Percentiles rank a stretch among this genome's conserved stretches.
These are phyloP conservation scores for Sanderia malayensis DNA, from an alignment of 30 jellyfish, hydroid and myxozoan species.

Conservation along the genomic window DNA sequence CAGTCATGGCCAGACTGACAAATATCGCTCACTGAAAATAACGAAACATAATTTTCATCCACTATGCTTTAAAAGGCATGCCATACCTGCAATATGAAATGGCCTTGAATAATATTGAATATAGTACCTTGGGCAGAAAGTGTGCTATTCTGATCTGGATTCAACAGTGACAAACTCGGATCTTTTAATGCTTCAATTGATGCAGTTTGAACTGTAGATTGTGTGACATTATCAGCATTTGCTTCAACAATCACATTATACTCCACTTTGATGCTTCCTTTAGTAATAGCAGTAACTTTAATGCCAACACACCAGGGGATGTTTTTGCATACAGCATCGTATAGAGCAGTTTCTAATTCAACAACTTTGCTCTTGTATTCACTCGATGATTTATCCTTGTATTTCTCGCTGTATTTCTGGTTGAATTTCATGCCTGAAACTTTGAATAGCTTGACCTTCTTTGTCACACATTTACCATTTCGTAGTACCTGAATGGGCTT, in stretches of 20 bases:
- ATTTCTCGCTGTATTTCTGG: conserved; percentile 9
- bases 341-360: conserved; percentile 9
- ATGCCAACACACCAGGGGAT: conserved; percentile 10
- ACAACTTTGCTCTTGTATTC: conserved; percentile 11
- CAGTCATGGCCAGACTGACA: conserved; percentile 22
- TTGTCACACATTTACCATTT: conserved; percentile 7
- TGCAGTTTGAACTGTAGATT: conserved; percentile 7
- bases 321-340: neutral
- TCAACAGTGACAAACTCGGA: conserved; percentile 12
- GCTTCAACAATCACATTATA: conserved; percentile 29
- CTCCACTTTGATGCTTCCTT: conserved; percentile 22
- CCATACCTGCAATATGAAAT: too few relatives aligned
- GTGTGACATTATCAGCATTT: neutral
- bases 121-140: conserved; percentile 13
- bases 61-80: too few relatives aligned
- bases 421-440: conserved; percentile 20
- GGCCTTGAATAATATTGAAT: too few relatives aligned
- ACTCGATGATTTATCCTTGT: conserved; percentile 16
- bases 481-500: neutral
- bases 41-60: neutral
- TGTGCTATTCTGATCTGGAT: conserved; percentile 1
- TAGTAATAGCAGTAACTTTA: neutral
- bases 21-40: conserved; percentile 10
- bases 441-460: conserved; percentile 12
- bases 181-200: conserved; percentile 11